phyloP scores from a whole-genome alignment of 2,113 vertebrate genomes.

The Cairina moschata region DNA sequence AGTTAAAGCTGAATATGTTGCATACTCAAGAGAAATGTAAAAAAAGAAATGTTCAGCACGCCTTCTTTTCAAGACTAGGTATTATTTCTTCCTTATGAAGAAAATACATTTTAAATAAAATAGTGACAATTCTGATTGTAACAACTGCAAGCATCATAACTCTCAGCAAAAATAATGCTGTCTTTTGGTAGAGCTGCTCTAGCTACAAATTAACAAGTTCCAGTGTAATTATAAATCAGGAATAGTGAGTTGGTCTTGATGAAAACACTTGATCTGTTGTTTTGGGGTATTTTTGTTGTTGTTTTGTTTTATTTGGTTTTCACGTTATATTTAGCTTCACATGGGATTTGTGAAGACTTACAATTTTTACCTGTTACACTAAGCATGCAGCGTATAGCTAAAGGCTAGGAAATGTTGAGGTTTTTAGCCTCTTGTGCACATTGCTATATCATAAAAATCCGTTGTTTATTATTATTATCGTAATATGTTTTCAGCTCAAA shows the following conservation, averaged over 20 bases:
- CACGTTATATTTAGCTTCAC: background rate
- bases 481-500: slow-evolving; percentile 1
- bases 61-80: background rate
- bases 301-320: background rate
- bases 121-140: slow-evolving; percentile 20
- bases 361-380: background rate
- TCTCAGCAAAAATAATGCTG: slow-evolving; percentile 15
- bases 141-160: background rate
- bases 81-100: slow-evolving; percentile 20
- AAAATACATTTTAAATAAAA: slow-evolving; percentile 28
- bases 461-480: background rate
- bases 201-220: background rate
- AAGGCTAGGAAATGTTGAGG: background rate
- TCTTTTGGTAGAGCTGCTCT: background rate
- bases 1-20: background rate
- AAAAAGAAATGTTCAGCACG: background rate
- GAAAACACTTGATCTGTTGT: slow-evolving; percentile 1
- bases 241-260: background rate
- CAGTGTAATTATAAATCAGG: slow-evolving; percentile 28
- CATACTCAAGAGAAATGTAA: background rate
- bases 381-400: background rate
- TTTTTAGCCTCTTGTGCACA: background rate
- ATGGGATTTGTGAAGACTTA: background rate
- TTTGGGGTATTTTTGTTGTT: background rate
- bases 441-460: slow-evolving; percentile 4